phyloP scores from a whole-genome alignment of 2,113 vertebrate species.

The Hymenochirus boettgeri region DNA sequence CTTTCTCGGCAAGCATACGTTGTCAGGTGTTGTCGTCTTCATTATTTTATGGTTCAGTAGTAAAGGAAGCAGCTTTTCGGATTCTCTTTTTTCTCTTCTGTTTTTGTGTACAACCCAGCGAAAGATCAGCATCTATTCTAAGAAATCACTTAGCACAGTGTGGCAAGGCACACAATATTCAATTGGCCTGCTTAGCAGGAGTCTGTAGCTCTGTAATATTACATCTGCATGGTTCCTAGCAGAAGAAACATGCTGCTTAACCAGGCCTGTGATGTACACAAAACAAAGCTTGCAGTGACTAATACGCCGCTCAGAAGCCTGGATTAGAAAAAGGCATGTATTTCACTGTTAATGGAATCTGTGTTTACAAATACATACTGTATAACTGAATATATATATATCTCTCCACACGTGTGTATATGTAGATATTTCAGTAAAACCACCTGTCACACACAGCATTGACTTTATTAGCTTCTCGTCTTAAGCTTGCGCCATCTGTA shows the following conservation, averaged over 20 bases:
- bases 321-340: background rate
- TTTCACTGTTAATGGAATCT: background rate
- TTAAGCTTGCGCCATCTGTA: no score
- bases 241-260: slow-evolving; percentile 21
- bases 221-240: background rate
- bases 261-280: slow-evolving; percentile 39
- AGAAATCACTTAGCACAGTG: background rate
- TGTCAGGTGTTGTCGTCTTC: no score
- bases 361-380: background rate
- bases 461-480: no score
- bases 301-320: slow-evolving; percentile 19
- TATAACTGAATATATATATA: background rate
- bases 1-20: no score
- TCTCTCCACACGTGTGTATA: background rate
- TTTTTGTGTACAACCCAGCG: slow-evolving; percentile 19
- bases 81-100: background rate
- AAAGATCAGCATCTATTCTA: slow-evolving; percentile 13
- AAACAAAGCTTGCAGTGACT: slow-evolving; percentile 26
- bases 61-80: background rate
- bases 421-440: background rate
- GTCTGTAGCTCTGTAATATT: slow-evolving; percentile 14
- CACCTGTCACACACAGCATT: no score
- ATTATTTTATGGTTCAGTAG: no score
- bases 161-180: background rate
- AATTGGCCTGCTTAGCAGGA: slow-evolving; percentile 2